phyloP scores from a whole-genome alignment of 2,113 vertebrate species.

The Scortum barcoo region DNA sequence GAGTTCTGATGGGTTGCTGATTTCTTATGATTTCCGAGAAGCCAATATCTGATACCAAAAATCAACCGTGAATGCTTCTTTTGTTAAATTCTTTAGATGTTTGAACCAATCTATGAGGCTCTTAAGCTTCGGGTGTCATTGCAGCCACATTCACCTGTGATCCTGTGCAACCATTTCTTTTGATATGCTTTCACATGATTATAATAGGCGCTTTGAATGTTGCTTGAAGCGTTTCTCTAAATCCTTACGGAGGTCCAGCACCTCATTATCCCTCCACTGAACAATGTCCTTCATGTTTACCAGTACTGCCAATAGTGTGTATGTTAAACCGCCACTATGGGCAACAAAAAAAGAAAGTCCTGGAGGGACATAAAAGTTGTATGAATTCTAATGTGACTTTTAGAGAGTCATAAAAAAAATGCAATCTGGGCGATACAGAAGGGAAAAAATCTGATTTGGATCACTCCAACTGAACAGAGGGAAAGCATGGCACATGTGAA shows the following conservation, averaged over 20 bases:
- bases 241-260: constrained; percentile 37
- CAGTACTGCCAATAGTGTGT: not conserved
- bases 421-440: not conserved
- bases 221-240: constrained; percentile 36
- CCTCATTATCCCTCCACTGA: constrained; percentile 36
- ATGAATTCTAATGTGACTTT: constrained; percentile 20
- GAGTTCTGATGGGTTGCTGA: constrained; percentile 8
- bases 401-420: not conserved
- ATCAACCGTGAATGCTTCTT: constrained; percentile 12
- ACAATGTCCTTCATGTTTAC: constrained; percentile 33
- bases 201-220: constrained; percentile 14
- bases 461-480: not conserved
- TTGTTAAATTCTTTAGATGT: constrained; percentile 30
- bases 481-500: not conserved
- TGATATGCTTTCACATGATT: constrained; percentile 31
- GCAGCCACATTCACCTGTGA: constrained; percentile 38
- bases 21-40: constrained; percentile 7
- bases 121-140: constrained; percentile 29
- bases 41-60: not conserved
- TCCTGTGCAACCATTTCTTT: constrained; percentile 34
- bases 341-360: constrained; percentile 8
- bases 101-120: constrained; percentile 8
- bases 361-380: constrained; percentile 17
- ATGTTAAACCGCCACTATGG: not conserved
- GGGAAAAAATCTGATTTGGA: not conserved